A percentile compares a stretch with the other conserved stretches of the same genome.
Evolutionary conservation across 1,140 invertebrate species (phyloP).

Genomic region (Cydia strobilella): DNA sequence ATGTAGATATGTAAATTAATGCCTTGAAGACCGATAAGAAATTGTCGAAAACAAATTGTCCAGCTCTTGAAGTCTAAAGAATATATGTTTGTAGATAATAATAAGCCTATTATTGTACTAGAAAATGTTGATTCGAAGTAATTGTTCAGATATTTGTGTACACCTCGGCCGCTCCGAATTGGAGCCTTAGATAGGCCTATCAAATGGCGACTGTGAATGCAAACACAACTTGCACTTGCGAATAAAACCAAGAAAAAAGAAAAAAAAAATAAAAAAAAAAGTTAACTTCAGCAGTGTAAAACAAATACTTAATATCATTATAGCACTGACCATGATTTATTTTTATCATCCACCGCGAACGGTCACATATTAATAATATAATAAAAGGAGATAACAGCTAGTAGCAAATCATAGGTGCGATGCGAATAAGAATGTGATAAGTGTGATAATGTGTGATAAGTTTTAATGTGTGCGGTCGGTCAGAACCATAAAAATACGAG

Average conservation of each 20-base stretch:
- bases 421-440: neutral
- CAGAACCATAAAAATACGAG: no score
- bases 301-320: neutral
- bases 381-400: neutral
- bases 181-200: no score
- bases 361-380: neutral
- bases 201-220: no score
- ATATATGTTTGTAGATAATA: neutral
- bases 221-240: no score
- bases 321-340: constrained; percentile 14
- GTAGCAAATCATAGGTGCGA: neutral
- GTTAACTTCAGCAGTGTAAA: neutral
- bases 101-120: no score
- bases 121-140: no score
- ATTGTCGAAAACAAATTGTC: neutral
- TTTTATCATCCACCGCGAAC: neutral
- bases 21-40: constrained; percentile 8
- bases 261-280: no score
- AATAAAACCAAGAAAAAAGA: no score
- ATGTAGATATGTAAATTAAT: constrained; percentile 21
- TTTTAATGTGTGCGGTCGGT: no score
- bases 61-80: neutral
- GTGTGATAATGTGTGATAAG: neutral
- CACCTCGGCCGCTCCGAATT: no score
- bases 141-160: no score